A percentile compares a stretch with the other conserved stretches of the same genome.
Conservation (phyloP, 2,888 invertebrate species). For the Aplocera efformata region DNA sequence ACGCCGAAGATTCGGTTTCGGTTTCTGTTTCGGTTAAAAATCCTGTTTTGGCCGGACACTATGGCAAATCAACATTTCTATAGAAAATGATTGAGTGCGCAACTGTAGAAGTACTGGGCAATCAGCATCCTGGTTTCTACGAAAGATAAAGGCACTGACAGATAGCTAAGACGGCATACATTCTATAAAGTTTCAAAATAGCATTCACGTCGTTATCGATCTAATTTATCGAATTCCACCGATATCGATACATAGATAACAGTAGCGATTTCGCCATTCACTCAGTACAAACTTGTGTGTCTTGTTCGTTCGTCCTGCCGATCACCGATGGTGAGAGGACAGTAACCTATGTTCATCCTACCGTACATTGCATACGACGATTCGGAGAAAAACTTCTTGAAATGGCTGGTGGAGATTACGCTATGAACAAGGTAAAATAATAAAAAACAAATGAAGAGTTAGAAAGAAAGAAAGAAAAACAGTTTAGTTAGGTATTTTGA, state of each 20-base stretch:
- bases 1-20: no score
- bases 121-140: no score
- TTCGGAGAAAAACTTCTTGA: slow-evolving; percentile 35
- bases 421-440: slow-evolving; percentile 51
- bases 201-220: slow-evolving; percentile 14
- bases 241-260: slow-evolving; percentile 23
- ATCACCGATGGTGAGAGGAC: neutral
- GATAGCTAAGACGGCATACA: no score
- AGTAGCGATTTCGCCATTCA: slow-evolving; percentile 7
- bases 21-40: no score
- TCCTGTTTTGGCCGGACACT: no score
- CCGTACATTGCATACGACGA: slow-evolving; percentile 26
- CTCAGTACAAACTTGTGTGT: slow-evolving; percentile 6
- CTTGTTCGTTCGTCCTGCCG: neutral
- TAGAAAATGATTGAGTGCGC: no score
- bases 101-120: no score
- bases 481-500: no score
- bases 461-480: no score
- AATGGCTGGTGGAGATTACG: slow-evolving; percentile 59
- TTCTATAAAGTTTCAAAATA: slow-evolving; percentile 13
- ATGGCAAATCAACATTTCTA: no score
- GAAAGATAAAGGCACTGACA: no score
- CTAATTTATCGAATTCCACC: slow-evolving; percentile 17
- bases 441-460: neutral
- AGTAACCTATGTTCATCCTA: slow-evolving; percentile 34